These are phyloP conservation scores for Pyrocephalus nanus DNA, from an alignment of 2,797 vertebrate genomes.

Conservation along the genomic window DNA sequence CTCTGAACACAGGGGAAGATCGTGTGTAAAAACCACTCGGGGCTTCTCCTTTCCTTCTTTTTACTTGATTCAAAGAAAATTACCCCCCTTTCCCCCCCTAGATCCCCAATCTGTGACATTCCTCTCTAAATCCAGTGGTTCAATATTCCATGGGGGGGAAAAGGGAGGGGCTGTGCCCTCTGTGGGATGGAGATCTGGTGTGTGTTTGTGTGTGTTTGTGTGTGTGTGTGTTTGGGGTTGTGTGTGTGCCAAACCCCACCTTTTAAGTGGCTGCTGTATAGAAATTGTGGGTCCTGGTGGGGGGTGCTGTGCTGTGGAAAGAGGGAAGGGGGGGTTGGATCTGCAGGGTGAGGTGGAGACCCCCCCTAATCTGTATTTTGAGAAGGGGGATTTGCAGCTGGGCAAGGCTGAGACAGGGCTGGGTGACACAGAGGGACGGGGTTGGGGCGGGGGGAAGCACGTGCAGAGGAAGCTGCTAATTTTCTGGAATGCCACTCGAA, in stretches of 20 bases:
- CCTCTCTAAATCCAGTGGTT: not conserved
- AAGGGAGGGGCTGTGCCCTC: not conserved
- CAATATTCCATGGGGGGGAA: not conserved
- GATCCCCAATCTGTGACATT: not conserved
- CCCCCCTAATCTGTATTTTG: not conserved
- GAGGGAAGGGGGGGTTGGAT: not conserved
- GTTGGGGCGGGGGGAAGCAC: not conserved
- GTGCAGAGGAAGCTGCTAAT: not conserved
- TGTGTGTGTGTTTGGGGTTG: not conserved
- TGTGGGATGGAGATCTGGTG: not conserved
- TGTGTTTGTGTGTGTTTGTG: not conserved
- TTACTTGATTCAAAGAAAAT: not conserved
- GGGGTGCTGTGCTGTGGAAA: not conserved
- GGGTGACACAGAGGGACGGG: not conserved
- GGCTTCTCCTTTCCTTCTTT: not conserved
- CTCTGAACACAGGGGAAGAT: not conserved
- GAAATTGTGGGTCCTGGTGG: not conserved
- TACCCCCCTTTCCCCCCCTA: too few species aligned
- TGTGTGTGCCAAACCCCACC: not conserved
- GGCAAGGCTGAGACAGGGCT: not conserved
- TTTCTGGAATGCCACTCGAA: not conserved
- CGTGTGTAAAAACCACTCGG: not conserved
- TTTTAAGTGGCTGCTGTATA: not conserved
- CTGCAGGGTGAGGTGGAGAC: not conserved
- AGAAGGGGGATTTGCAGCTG: not conserved